Conservation (phyloP, 1,140 invertebrate species). For the Aphelenchoides besseyi region DNA sequence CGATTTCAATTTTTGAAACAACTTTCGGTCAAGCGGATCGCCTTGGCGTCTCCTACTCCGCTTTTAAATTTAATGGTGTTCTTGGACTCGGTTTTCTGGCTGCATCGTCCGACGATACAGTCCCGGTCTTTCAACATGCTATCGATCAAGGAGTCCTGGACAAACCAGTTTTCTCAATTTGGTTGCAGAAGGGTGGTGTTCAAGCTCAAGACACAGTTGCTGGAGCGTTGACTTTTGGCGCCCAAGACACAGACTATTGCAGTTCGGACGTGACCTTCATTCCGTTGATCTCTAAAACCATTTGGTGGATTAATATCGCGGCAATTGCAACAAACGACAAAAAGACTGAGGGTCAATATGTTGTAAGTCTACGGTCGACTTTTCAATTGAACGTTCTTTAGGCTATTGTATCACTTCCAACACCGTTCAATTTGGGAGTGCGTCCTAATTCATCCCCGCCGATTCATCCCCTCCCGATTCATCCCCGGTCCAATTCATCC, state of each 20-base stretch:
- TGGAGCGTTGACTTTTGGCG: not conserved
- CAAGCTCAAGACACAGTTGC: not conserved
- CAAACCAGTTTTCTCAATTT: conserved; percentile 5
- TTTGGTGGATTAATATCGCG: not conserved
- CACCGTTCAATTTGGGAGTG: no score
- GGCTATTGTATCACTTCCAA: no score
- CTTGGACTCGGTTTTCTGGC: not conserved
- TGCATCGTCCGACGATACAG: not conserved
- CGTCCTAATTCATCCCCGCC: no score
- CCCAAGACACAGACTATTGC: not conserved
- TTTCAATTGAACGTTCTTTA: no score
- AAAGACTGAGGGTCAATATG: no score
- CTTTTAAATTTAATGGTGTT: conserved; percentile 14
- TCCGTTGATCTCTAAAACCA: not conserved
- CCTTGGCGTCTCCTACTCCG: conserved; percentile 32
- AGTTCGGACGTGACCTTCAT: not conserved
- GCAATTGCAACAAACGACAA: not conserved
- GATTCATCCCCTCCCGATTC: no score
- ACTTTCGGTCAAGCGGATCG: conserved; percentile 17
- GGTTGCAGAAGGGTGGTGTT: not conserved
- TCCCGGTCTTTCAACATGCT: not conserved
- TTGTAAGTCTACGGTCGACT: no score
- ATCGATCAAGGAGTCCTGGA: not conserved
- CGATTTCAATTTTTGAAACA: conserved; percentile 10
- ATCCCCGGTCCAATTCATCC: no score